These are phyloP conservation scores for Isoperla grammatica DNA, from an alignment of 2,888 invertebrate species.

Conservation along the genomic window DNA sequence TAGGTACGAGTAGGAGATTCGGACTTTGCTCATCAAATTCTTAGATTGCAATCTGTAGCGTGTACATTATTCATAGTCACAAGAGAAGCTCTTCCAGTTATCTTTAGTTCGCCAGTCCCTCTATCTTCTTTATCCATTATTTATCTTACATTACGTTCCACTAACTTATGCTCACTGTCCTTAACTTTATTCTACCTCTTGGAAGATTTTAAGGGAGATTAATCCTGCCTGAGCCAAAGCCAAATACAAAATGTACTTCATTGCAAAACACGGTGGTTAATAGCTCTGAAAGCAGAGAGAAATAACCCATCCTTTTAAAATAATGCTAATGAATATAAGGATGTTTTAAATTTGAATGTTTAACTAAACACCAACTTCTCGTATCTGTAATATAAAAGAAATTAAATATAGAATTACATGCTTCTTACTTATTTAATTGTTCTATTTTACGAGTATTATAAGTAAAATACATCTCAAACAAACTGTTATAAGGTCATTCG, in stretches of 20 bases:
- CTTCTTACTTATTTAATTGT: no score
- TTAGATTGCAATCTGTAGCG: conserved; percentile 15
- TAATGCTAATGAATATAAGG: no score
- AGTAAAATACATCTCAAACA: no score
- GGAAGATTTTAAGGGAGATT: not conserved
- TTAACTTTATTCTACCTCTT: not conserved
- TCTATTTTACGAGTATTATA: no score
- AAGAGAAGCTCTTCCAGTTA: conserved; percentile 1
- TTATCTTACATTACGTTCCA: conserved; percentile 2
- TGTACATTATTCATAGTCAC: conserved; percentile 2
- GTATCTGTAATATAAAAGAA: no score
- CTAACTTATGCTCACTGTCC: not conserved
- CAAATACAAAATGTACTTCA: not conserved
- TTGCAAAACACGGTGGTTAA: no score
- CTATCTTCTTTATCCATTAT: conserved; percentile 11
- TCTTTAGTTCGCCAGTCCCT: not conserved
- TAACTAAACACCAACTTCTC: no score
- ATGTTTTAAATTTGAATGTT: no score
- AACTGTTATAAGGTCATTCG: no score
- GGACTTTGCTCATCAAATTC: conserved; percentile 14
- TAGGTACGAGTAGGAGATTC: not conserved
- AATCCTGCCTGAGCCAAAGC: not conserved
- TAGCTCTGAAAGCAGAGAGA: not conserved
- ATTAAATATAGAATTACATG: no score
- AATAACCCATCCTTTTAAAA: not conserved